These are phyloP conservation scores for Drosophila fulvimacula DNA, from an alignment of 2,888 invertebrate species.

Conservation along the genomic window DNA sequence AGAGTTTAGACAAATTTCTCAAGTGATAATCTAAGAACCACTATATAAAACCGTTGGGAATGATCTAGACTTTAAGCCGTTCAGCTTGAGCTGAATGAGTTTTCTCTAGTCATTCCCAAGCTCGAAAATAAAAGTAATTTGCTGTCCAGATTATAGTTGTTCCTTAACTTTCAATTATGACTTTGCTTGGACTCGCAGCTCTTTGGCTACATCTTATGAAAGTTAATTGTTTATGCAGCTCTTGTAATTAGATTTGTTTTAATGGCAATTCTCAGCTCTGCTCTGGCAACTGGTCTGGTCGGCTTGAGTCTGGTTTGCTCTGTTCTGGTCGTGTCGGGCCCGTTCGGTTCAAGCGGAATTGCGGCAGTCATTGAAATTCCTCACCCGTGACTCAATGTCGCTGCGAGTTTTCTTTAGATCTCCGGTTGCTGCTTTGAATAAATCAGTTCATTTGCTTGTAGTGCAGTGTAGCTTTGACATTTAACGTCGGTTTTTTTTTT, in stretches of 20 bases:
- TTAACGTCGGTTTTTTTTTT: conserved; percentile 17
- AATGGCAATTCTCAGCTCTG: conserved; percentile 1
- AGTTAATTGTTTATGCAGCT: conserved; percentile 1
- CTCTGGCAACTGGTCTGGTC: neutral
- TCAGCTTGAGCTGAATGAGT: neutral
- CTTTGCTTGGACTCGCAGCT: neutral
- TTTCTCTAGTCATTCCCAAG: neutral
- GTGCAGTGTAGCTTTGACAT: conserved; percentile 40
- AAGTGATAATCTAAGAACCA: neutral
- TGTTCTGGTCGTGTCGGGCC: neutral
- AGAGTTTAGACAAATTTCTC: neutral
- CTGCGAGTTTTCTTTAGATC: conserved; percentile 5
- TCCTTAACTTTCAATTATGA: neutral
- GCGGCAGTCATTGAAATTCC: conserved; percentile 40
- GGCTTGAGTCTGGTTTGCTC: neutral
- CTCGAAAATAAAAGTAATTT: neutral
- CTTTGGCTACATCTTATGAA: neutral
- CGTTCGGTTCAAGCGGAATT: conserved; percentile 1
- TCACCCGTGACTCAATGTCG: conserved; percentile 22
- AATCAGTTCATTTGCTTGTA: conserved; percentile 17
- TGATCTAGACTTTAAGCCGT: too few relatives aligned
- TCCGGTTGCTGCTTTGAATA: conserved; percentile 29
- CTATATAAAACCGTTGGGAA: neutral
- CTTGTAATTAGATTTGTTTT: conserved; percentile 2
- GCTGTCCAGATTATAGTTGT: neutral